phyloP scores from a whole-genome alignment of 2,888 invertebrate genomes.

The Parascotia fuliginaria region DNA sequence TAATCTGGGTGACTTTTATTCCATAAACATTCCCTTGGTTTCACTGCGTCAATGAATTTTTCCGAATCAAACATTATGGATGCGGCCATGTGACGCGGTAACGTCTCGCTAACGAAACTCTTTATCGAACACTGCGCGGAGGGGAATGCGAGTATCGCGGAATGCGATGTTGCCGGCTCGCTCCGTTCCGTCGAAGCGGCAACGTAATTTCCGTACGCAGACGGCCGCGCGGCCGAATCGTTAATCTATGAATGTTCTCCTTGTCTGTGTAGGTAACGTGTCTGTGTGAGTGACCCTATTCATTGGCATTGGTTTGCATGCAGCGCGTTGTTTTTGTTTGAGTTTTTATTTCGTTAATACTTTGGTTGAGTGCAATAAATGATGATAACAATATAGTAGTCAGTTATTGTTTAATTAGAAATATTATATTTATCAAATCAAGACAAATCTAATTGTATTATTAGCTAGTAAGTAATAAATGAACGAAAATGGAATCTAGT shows the following conservation, averaged over 20 bases:
- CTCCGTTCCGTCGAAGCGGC: conserved; percentile 22
- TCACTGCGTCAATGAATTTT: conserved; percentile 23
- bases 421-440: too few relatives aligned
- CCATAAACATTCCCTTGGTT: conserved; percentile 20
- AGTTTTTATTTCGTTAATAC: too few relatives aligned
- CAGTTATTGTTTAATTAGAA: too few relatives aligned
- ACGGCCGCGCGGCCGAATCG: neutral
- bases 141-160: conserved; percentile 9
- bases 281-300: neutral
- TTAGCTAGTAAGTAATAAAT: too few relatives aligned
- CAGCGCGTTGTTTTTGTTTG: too few relatives aligned
- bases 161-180: conserved; percentile 30
- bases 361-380: too few relatives aligned
- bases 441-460: too few relatives aligned
- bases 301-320: too few relatives aligned
- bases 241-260: neutral
- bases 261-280: neutral
- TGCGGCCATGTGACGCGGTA: neutral
- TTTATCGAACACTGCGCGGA: neutral
- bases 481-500: too few relatives aligned
- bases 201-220: conserved; percentile 30
- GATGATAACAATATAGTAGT: too few relatives aligned
- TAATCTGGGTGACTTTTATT: conserved; percentile 4
- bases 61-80: conserved; percentile 26
- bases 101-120: neutral